A percentile compares a stretch with the other conserved stretches of the same genome.
Conservation (phyloP, 2,888 invertebrate species). For the Fragum whitleyi region DNA sequence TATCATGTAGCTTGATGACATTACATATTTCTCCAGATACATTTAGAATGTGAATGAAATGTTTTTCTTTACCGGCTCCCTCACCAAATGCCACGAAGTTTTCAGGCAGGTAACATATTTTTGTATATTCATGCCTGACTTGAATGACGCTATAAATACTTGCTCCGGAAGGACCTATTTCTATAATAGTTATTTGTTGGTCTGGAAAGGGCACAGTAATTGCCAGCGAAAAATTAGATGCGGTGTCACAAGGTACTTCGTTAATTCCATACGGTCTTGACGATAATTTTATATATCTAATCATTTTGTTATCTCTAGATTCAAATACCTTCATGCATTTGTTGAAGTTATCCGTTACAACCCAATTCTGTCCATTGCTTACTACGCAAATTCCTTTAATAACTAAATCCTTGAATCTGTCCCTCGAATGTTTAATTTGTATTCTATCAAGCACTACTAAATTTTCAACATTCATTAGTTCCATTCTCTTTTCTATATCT, state of each 20-base stretch:
- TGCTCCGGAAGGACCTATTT: neutral
- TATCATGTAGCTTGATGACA: neutral
- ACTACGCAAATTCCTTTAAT: conserved; percentile 1
- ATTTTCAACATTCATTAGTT: neutral
- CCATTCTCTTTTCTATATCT: neutral
- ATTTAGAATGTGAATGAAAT: neutral
- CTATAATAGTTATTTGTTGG: neutral
- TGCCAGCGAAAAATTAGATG: neutral
- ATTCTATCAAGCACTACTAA: neutral
- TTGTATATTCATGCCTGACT: neutral
- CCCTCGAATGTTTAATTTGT: neutral
- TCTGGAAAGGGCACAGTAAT: neutral
- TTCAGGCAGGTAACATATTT: neutral
- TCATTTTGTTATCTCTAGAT: neutral
- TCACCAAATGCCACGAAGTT: neutral
- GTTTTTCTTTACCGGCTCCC: neutral
- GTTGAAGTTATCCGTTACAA: neutral
- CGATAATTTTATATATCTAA: neutral
- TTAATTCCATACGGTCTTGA: neutral
- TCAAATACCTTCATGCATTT: conserved; percentile 8
- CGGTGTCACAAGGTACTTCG: neutral
- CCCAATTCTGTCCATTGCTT: neutral
- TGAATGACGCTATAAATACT: neutral
- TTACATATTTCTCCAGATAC: neutral
- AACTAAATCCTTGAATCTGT: neutral